Evolutionary conservation across 2,797 vertebrate genomes (phyloP), one percentile per base, ranked within the genome.

Genomic region (Luscinia luscinia): DNA sequence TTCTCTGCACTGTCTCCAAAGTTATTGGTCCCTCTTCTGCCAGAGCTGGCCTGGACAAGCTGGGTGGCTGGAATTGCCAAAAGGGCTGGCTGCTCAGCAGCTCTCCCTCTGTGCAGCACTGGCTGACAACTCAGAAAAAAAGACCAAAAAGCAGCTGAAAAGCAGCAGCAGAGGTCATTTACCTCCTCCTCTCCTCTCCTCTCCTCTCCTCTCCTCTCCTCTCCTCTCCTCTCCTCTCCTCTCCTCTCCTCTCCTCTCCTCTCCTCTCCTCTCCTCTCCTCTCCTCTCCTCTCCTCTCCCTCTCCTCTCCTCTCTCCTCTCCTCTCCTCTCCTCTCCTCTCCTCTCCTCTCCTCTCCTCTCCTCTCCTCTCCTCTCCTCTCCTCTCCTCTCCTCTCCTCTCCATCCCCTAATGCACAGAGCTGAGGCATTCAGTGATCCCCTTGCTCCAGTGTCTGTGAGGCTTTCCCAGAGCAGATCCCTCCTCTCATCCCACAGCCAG

Each of bases 1-100:
- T 72, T 92, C 95, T 89, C 89, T 81, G 58, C 46, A 68, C 32
- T 15, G 69, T 52, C 95, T 90, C 89, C 70, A 57, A 41, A 94
- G 77, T 85, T 85, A 66, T 16, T 9, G 13, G 68, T 90, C 77
- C 78, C 49, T 55, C 67, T 51, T 14, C 70, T 78, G 81, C 72
- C 91, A 68, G 48, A 1, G 1, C 54, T 64, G 38, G 23, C 77
- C 88, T 41, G 66, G 63, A 43, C 40, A 24, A 64, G 67, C 51
- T 28, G 41, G 51, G 66, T 9, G 4, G 75, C 22, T 68, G 79
- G 68, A 30, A 70, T 6, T 9, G 38, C 69, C 11, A 0, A 2
- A 48, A 48, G 20, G 24, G 45, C 24, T 34, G 22, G 16, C 30
- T n/a, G 41, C 9, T 27, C 43, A 19, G 43, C 57, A 22, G 52